Evolutionary conservation across 2,888 invertebrate genomes (phyloP).

Genomic region (Panopea generosa): DNA sequence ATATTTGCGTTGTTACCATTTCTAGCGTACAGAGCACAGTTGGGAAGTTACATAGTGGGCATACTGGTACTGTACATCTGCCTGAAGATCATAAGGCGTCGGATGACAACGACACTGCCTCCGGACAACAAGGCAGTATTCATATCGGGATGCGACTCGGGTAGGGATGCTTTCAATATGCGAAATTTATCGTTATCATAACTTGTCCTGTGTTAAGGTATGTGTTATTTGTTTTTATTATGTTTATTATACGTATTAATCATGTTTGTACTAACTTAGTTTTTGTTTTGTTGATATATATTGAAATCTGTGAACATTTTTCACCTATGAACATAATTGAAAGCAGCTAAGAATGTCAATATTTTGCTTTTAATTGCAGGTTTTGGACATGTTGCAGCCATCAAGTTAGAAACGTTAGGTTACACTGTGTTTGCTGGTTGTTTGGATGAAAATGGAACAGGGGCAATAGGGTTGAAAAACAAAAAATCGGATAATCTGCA

Average conservation of each 20-base stretch:
- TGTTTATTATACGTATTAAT: too few species aligned
- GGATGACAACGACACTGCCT: slow-evolving; percentile 29
- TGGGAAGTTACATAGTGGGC: slow-evolving; percentile 45
- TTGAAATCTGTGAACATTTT: too few species aligned
- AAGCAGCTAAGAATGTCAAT: too few species aligned
- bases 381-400: slow-evolving; percentile 66
- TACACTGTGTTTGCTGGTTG: slow-evolving; percentile 71
- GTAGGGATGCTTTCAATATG: too few species aligned
- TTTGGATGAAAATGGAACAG: slow-evolving; percentile 48
- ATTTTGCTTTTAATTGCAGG: too few species aligned
- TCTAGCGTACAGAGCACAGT: slow-evolving; percentile 33
- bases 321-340: too few species aligned
- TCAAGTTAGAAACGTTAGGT: slow-evolving; percentile 58
- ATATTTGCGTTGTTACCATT: slow-evolving; percentile 42
- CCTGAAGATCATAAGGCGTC: slow-evolving; percentile 19
- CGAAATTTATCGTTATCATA: too few species aligned
- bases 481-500: slow-evolving; percentile 58
- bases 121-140: slow-evolving; percentile 62
- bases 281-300: too few species aligned
- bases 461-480: slow-evolving; percentile 46
- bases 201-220: too few species aligned
- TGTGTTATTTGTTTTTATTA: too few species aligned
- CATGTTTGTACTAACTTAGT: too few species aligned
- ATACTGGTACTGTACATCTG: slow-evolving; percentile 32
- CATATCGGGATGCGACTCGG: slow-evolving; percentile 72